Evolutionary conservation across 2,888 invertebrate species (phyloP).

Genomic region (Chaitophorus viminalis): DNA sequence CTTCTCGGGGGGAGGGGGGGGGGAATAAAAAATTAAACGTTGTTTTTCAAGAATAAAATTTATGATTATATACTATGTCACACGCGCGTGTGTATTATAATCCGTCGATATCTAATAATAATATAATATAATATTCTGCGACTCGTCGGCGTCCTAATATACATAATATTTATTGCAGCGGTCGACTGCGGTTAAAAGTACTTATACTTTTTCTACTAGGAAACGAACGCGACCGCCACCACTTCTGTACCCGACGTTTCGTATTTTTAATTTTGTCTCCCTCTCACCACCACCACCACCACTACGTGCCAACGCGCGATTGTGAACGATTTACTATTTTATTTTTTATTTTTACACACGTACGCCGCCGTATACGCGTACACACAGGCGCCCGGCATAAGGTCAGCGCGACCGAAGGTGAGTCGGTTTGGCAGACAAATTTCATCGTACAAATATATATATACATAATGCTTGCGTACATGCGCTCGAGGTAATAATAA

Average conservation of each 20-base stretch:
- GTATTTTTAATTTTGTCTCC: neutral
- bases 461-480: neutral
- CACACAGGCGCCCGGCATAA: conserved; percentile 3
- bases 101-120: neutral
- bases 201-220: neutral
- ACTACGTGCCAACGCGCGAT: neutral
- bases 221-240: neutral
- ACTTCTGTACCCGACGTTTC: neutral
- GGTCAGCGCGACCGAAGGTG: conserved; percentile 61
- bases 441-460: neutral
- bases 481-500: neutral
- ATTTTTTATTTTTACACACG: neutral
- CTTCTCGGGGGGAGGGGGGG: no score
- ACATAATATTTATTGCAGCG: neutral
- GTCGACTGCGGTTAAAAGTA: neutral
- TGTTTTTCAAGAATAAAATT: neutral
- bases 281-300: neutral
- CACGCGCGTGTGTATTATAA: neutral
- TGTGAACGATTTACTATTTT: neutral
- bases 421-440: conserved; percentile 57
- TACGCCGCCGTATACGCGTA: neutral
- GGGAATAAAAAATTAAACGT: neutral
- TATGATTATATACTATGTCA: neutral
- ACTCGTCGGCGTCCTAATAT: neutral
- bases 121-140: neutral